Percentiles rank a stretch among this genome's conserved stretches.
phyloP scores from a whole-genome alignment of 1,140 invertebrate species.

The Adoxophyes honmai region DNA sequence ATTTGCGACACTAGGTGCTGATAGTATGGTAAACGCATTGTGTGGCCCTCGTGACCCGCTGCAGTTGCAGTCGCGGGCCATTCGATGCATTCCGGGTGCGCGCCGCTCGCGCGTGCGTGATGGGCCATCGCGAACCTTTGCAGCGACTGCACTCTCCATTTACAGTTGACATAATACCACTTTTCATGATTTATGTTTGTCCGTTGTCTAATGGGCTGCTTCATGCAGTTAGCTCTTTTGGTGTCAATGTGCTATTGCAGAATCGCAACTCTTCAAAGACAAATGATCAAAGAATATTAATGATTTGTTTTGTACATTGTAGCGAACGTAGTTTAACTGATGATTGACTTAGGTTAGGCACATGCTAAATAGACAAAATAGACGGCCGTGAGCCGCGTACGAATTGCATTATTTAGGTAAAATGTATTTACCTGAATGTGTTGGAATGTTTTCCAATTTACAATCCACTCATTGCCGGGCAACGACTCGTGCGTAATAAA shows the following conservation, averaged over 20 bases:
- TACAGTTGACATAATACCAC: conserved; percentile 8
- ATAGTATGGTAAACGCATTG: no score
- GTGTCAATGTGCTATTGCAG: conserved; percentile 4
- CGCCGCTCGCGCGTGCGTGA: neutral
- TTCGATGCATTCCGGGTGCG: conserved; percentile 7
- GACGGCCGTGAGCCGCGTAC: no score
- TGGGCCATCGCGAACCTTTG: neutral
- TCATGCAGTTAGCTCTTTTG: conserved; percentile 7
- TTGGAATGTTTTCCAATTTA: neutral
- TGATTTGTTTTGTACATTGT: neutral
- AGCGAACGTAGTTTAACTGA: no score
- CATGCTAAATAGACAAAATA: no score
- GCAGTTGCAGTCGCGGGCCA: neutral
- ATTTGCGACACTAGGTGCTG: no score
- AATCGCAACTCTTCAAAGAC: neutral
- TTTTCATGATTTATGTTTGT: conserved; percentile 12
- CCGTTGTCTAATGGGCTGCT: neutral
- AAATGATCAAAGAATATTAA: conserved; percentile 10
- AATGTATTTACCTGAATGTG: no score
- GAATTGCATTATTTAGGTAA: no score
- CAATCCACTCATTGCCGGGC: neutral
- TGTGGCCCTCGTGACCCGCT: no score
- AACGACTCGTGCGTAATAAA: no score
- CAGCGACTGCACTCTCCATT: conserved; percentile 10
- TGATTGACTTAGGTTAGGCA: no score